Conservation (phyloP, 1,140 invertebrate species). For the Alviniconcha marisindica region DNA sequence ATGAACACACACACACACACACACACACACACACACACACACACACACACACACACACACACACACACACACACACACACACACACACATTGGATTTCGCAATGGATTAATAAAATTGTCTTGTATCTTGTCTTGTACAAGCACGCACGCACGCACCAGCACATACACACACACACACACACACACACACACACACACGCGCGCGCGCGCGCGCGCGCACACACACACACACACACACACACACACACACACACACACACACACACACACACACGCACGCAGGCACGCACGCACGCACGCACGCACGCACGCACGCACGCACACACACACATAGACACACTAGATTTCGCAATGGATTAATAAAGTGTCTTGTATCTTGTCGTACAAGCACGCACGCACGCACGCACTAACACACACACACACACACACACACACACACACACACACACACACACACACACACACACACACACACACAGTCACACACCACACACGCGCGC, state of each 20-base stretch:
- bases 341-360: no score
- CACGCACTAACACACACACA: no score
- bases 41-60: no score
- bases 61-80: no score
- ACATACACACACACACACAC: not conserved
- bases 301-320: no score
- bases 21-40: no score
- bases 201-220: not conserved
- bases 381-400: no score
- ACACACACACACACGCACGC: not conserved
- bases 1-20: no score
- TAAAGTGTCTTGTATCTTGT: no score
- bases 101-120: not conserved
- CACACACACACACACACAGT: not conserved
- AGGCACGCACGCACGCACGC: no score
- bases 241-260: conserved; percentile 9
- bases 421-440: not conserved
- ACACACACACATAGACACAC: conserved; percentile 2
- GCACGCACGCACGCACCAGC: not conserved
- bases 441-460: not conserved
- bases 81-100: no score
- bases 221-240: not conserved
- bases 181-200: conserved; percentile 14
- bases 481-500: not conserved
- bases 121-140: not conserved